phyloP scores from a whole-genome alignment of 2,113 vertebrate genomes.

The Phocoena phocoena region DNA sequence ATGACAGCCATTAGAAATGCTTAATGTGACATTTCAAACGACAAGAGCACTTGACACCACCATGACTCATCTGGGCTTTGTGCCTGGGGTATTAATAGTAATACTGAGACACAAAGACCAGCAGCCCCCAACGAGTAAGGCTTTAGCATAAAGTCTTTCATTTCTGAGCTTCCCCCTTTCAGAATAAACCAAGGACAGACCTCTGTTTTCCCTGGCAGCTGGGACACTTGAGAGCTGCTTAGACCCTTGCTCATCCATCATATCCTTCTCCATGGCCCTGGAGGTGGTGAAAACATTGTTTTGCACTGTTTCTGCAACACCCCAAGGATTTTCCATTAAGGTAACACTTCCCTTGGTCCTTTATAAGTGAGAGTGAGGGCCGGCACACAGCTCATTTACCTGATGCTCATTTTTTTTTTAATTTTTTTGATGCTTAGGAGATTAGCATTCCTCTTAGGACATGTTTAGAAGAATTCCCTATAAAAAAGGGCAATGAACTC shows the following conservation, averaged over 20 bases:
- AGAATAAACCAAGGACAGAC: not conserved
- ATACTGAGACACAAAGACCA: not conserved
- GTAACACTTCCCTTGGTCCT: not conserved
- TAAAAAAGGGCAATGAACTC: not conserved
- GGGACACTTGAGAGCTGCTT: not conserved
- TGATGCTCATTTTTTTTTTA: not conserved
- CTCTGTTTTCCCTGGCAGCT: not conserved
- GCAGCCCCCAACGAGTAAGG: not conserved
- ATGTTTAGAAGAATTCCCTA: not conserved
- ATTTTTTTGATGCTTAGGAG: not conserved
- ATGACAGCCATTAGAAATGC: not conserved
- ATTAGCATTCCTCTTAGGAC: not conserved
- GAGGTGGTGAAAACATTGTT: not conserved
- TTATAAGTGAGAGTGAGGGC: not conserved
- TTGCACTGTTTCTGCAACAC: not conserved
- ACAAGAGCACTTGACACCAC: slow-evolving; percentile 9
- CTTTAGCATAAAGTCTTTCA: not conserved
- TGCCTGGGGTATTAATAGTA: not conserved
- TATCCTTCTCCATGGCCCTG: not conserved
- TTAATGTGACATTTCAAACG: slow-evolving; percentile 39
- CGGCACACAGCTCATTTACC: not conserved
- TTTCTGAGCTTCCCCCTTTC: not conserved
- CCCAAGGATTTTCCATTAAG: not conserved
- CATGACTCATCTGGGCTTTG: slow-evolving; percentile 21
- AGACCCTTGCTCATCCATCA: not conserved